Conservation (phyloP, 2,888 invertebrate genomes). For the Tenodera sinensis region DNA sequence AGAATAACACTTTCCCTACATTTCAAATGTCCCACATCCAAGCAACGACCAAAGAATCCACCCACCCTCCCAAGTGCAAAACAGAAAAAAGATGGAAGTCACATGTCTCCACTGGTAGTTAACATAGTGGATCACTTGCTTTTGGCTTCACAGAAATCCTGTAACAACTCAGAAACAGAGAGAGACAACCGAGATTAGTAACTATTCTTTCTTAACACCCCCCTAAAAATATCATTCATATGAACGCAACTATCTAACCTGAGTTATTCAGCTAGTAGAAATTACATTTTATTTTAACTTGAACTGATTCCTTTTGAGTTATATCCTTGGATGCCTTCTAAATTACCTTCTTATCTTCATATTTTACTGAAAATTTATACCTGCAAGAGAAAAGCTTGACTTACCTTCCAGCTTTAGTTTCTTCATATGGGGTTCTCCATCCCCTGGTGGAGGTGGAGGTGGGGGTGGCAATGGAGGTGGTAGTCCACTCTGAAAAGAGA, state of each 20-base stretch:
- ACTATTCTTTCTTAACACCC: constrained; percentile 1
- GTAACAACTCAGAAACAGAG: constrained; percentile 54
- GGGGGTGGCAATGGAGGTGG: constrained; percentile 27
- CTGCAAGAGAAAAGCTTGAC: not conserved
- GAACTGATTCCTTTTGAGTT: not conserved
- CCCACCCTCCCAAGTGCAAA: constrained; percentile 8
- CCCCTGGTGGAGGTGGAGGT: constrained; percentile 27
- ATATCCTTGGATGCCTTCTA: not conserved
- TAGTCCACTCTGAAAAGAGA: constrained; percentile 9
- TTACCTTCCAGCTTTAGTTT: constrained; percentile 29
- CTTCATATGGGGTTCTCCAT: constrained; percentile 27
- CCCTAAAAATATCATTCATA: not conserved
- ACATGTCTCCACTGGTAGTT: constrained; percentile 29
- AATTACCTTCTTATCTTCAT: not conserved
- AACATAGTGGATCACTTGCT: constrained; percentile 29
- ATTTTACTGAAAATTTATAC: not conserved
- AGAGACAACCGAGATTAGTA: constrained; percentile 50
- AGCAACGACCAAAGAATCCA: not conserved
- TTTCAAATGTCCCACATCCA: not conserved
- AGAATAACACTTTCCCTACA: not conserved
- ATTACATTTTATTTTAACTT: not conserved
- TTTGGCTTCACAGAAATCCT: constrained; percentile 36
- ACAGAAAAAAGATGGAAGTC: constrained; percentile 22
- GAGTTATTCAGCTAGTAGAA: not conserved
- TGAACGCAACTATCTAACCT: not conserved